Evolutionary conservation across 2,888 invertebrate genomes (phyloP), one percentile per base, ranked within the genome.

Genomic region (Chrysodeixis includens): DNA sequence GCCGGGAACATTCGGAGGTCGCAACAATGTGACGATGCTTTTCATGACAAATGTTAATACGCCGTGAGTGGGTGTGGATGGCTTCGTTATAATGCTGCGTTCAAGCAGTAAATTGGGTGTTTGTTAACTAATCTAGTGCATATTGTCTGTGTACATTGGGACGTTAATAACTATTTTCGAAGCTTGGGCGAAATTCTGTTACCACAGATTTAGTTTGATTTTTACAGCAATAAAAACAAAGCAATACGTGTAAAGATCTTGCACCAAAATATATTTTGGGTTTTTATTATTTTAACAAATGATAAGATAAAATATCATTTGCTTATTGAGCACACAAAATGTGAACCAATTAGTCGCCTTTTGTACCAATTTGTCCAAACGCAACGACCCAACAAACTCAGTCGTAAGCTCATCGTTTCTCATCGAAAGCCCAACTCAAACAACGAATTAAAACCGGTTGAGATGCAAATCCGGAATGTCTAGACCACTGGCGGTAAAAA

Each of bases 381-480:
- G 20, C 46, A 49, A 49, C 20, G 20, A 49, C 46, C 10, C 10
- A 49, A 0, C 12, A n/a, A 20, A 26, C 26, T 6, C 2, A 30
- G 22, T 26, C 35, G 30, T 26, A 61, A 60, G 35, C 51, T 40
- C 49, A 0, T 8, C 40, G 26, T 12, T 32, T 20, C 64, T 57
- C 14, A 40, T 0, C 30, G 52, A 56, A 60, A 40, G 16, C 26
- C 59, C 49, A 62, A 58, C 22, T 20, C 0, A 35, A 60, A 66
- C 52, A 63, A 44, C 49, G 30, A 60, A 62, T 30, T 6, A 49
- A 75, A 78, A 78, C 46, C 60, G 69, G 78, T 69, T 46, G 18
- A 20, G 52, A 40, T 10, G 52, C 30, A 40, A 77, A 73, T 57
- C 64, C 62, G 57, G 74, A 68, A 51, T 60, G 30, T 62, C 54